These are phyloP conservation scores for Prenolepis imparis DNA, from an alignment of 2,888 invertebrate genomes.

Conservation along the genomic window DNA sequence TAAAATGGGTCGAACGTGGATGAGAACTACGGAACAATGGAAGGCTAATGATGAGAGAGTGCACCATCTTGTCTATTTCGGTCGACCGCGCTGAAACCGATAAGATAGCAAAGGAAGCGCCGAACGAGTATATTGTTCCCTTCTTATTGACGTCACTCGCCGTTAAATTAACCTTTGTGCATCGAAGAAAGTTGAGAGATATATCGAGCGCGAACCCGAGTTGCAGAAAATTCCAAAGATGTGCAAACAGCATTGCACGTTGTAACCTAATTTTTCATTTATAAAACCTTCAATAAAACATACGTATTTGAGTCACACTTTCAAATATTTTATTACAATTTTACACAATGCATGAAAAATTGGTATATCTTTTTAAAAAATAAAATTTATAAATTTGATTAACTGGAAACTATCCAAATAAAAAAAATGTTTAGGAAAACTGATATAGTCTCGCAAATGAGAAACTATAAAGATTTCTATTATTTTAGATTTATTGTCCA, in stretches of 20 bases:
- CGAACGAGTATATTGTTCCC: constrained; percentile 73
- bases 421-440: too few species aligned
- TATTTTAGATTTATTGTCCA: too few species aligned
- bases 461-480: too few species aligned
- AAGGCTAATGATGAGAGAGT: constrained; percentile 74
- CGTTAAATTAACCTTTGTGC: constrained; percentile 45
- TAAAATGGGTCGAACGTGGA: constrained; percentile 75
- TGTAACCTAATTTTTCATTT: not conserved
- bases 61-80: constrained; percentile 54
- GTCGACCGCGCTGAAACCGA: constrained; percentile 39
- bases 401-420: too few species aligned
- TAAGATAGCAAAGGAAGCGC: constrained; percentile 61
- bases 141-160: constrained; percentile 10
- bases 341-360: too few species aligned
- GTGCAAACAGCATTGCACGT: not conserved
- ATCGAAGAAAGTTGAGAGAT: constrained; percentile 3
- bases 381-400: too few species aligned
- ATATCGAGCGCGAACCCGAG: not conserved
- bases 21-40: constrained; percentile 72
- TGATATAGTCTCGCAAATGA: too few species aligned
- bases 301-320: not conserved
- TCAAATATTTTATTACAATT: too few species aligned
- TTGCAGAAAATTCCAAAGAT: constrained; percentile 8
- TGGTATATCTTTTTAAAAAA: too few species aligned
- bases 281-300: not conserved